Conservation (phyloP, 2,888 invertebrate genomes). For the Yponomeuta evonymella region DNA sequence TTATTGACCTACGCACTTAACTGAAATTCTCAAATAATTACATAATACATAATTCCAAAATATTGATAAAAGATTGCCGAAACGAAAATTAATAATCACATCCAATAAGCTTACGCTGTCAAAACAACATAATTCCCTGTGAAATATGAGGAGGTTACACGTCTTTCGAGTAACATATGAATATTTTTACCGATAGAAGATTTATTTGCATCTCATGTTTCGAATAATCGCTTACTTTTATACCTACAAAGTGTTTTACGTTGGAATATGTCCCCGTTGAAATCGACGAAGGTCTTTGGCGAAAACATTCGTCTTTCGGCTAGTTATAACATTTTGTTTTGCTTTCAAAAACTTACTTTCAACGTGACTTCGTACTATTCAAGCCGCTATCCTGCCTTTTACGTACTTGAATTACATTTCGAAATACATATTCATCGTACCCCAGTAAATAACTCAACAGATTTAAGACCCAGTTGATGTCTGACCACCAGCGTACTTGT, state of each 20-base stretch:
- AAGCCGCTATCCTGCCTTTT: background rate
- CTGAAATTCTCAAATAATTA: background rate
- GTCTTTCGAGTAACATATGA: background rate
- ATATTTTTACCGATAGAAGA: background rate
- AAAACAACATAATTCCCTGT: background rate
- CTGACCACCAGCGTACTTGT: slow-evolving; percentile 16
- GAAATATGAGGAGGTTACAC: background rate
- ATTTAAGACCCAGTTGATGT: slow-evolving; percentile 9
- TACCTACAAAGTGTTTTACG: too few relatives aligned
- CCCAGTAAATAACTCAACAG: background rate
- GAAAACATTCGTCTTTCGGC: too few relatives aligned
- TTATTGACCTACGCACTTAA: background rate
- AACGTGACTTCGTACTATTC: background rate
- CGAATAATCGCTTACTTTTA: background rate
- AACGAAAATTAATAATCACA: background rate
- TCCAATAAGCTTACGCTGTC: background rate
- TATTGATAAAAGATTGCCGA: background rate
- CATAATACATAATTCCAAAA: background rate
- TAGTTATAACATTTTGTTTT: background rate
- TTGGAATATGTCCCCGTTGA: too few relatives aligned
- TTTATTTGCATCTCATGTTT: background rate
- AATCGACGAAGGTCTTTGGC: too few relatives aligned
- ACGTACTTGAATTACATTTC: background rate
- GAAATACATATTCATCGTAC: background rate
- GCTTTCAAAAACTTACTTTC: background rate